Evolutionary conservation across 2,113 vertebrate species (phyloP).

Genomic region (Paramormyrops kingsleyae): DNA sequence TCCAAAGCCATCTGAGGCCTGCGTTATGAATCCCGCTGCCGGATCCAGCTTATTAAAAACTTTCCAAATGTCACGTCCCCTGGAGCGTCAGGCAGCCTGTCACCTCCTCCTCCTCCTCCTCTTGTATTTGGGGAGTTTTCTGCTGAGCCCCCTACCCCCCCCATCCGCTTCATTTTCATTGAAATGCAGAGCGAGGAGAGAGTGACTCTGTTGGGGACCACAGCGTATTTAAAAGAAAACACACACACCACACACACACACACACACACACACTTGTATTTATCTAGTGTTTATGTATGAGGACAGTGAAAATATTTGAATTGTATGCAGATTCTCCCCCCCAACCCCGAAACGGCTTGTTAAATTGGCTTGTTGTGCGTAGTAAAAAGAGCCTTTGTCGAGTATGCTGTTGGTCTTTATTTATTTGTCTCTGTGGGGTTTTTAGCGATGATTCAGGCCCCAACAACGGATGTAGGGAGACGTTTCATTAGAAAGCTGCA

Average conservation of each 20-base stretch:
- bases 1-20: conserved; percentile 6
- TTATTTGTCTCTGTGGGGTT: conserved; percentile 5
- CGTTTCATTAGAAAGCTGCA: conserved; percentile 6
- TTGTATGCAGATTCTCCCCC: not conserved
- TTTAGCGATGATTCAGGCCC: conserved; percentile 1
- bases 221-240: not conserved
- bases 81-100: not conserved
- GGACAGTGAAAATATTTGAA: conserved; percentile 1
- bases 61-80: conserved; percentile 16
- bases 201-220: not conserved
- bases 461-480: not conserved
- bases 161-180: not conserved
- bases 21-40: not conserved
- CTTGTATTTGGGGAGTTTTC: not conserved
- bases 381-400: not conserved
- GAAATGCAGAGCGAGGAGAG: not conserved
- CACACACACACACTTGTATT: not conserved
- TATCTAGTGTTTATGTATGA: conserved; percentile 10
- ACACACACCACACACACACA: not conserved
- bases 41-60: conserved; percentile 14
- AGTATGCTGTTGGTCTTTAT: not conserved
- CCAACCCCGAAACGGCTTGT: not conserved
- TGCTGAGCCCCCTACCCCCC: not conserved
- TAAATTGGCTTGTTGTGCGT: not conserved
- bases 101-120: conserved; percentile 1